Evolutionary conservation across 1,140 invertebrate species (phyloP).

Genomic region (Ganaspis sp.): DNA sequence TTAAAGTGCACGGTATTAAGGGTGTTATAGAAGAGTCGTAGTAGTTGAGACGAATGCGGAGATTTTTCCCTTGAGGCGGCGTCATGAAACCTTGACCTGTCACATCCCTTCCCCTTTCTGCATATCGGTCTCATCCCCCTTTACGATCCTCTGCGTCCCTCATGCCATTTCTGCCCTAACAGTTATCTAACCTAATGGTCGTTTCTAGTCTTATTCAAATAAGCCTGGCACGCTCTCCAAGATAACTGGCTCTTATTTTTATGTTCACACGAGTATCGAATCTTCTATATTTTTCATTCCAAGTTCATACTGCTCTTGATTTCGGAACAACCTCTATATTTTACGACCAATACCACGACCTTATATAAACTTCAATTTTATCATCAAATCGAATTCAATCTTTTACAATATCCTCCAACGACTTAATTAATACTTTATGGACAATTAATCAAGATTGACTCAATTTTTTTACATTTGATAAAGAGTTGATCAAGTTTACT

Average conservation of each 20-base stretch:
- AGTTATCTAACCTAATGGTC: conserved; percentile 49
- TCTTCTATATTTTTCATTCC: not conserved
- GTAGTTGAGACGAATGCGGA: conserved; percentile 42
- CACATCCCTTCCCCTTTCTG: conserved; percentile 41
- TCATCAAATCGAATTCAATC: no score
- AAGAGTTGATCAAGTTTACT: no score
- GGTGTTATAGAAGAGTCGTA: conserved; percentile 12
- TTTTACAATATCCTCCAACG: no score
- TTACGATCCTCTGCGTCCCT: conserved; percentile 25
- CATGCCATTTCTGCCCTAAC: conserved; percentile 33
- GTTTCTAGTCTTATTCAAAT: conserved; percentile 36
- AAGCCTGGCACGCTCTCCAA: conserved; percentile 5
- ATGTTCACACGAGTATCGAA: not conserved
- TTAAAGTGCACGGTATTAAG: not conserved
- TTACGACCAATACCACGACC: not conserved
- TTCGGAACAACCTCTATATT: not conserved
- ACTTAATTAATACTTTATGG: no score
- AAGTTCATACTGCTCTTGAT: conserved; percentile 12
- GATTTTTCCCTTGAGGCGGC: conserved; percentile 44
- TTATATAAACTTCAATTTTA: not conserved
- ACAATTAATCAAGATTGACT: no score
- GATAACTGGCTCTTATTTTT: conserved; percentile 14
- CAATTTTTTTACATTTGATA: no score
- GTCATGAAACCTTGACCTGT: conserved; percentile 55
- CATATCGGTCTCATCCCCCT: conserved; percentile 20